Evolutionary conservation across 2,888 invertebrate species (phyloP).

Genomic region (Yponomeuta malinellus): DNA sequence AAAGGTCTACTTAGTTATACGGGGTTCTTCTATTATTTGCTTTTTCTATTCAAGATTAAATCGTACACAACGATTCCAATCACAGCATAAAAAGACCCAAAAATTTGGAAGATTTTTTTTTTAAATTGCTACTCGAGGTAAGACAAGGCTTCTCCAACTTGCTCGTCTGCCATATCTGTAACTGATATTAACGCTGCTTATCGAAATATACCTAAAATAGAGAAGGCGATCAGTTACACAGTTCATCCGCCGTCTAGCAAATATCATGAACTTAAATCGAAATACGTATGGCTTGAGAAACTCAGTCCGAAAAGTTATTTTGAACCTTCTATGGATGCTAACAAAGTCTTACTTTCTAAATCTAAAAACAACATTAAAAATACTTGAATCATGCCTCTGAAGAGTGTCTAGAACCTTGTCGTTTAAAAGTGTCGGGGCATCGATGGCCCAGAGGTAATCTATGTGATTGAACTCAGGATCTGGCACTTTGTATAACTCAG

Average conservation of each 20-base stretch:
- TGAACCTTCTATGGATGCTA: neutral
- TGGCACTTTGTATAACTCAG: slow-evolving; percentile 74
- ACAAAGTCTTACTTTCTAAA: neutral
- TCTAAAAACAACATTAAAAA: neutral
- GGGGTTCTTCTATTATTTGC: too few species aligned
- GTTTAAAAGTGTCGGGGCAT: slow-evolving; percentile 77
- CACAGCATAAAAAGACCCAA: too few species aligned
- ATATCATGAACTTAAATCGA: neutral
- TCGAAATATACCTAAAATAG: neutral
- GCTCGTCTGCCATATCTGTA: neutral
- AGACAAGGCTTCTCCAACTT: too few species aligned
- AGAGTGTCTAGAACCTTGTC: slow-evolving; percentile 49
- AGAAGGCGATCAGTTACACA: neutral
- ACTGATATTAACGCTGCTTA: neutral
- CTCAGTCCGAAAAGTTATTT: neutral
- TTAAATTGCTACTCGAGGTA: too few species aligned
- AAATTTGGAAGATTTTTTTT: too few species aligned
- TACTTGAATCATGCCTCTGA: neutral
- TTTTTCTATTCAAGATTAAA: too few species aligned
- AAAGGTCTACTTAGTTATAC: too few species aligned
- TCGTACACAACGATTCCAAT: too few species aligned
- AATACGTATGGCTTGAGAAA: neutral
- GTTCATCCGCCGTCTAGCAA: neutral
- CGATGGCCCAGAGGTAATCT: slow-evolving; percentile 81
- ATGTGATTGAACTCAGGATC: slow-evolving; percentile 81